A percentile compares a stretch with the other conserved stretches of the same genome.
Conservation (phyloP, 1,140 invertebrate species). For the Dendroctonus ponderosae region DNA sequence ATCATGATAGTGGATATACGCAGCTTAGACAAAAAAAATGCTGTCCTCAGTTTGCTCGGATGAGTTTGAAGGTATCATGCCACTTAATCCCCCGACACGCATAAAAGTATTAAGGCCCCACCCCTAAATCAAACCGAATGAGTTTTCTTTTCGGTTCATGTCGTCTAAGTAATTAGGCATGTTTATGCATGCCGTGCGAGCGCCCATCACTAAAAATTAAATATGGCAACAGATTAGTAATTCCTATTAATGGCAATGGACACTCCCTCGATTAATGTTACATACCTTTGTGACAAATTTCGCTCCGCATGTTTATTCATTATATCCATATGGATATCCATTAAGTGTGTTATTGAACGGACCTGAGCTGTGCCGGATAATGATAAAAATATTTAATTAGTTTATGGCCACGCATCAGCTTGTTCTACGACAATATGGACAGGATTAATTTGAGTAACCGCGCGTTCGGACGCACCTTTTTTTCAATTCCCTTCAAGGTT, state of each 20-base stretch:
- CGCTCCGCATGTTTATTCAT: conserved; percentile 28
- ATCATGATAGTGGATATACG: too few species aligned
- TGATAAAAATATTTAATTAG: conserved; percentile 24
- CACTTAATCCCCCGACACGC: neutral
- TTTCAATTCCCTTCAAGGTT: neutral
- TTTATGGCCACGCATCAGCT: conserved; percentile 18
- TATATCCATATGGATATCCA: conserved; percentile 31
- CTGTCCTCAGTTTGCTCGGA: neutral
- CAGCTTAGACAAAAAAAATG: neutral
- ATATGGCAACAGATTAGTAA: conserved; percentile 37
- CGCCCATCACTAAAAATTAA: conserved; percentile 35
- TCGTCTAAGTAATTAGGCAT: conserved; percentile 35
- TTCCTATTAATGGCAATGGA: conserved; percentile 35
- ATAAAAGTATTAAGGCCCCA: conserved; percentile 10
- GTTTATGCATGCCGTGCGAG: conserved; percentile 31
- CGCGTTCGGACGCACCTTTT: conserved; percentile 13
- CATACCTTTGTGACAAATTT: conserved; percentile 37
- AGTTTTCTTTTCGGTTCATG: conserved; percentile 32
- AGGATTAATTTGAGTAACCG: conserved; percentile 17
- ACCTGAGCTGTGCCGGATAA: conserved; percentile 10
- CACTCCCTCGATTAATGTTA: conserved; percentile 35
- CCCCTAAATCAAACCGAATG: conserved; percentile 34
- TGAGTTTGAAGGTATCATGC: neutral
- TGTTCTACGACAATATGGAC: neutral
- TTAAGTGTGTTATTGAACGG: conserved; percentile 24